Evolutionary conservation across 37 sponge, comb jelly and placozoan species (phyloP).

Genomic region (Theonella swinhoei): DNA sequence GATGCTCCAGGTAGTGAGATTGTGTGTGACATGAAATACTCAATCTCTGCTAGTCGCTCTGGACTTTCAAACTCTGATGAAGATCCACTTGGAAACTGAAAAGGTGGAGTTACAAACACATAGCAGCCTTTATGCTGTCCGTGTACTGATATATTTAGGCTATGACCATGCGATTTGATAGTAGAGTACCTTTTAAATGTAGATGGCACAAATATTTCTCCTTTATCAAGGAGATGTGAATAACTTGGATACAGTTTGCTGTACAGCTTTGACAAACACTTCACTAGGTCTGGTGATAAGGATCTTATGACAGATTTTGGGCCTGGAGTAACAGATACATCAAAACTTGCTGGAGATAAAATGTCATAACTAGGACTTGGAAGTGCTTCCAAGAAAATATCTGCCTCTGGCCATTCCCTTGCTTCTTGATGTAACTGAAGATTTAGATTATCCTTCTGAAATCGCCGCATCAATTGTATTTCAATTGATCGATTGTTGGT

Average conservation of each 20-base stretch:
- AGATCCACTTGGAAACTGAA: neutral
- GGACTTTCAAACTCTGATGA: neutral
- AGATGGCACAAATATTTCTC: neutral
- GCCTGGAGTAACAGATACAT: conserved; percentile 1
- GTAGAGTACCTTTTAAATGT: conserved; percentile 9
- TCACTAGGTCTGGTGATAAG: neutral
- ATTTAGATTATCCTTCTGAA: conserved; percentile 8
- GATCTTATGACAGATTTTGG: neutral
- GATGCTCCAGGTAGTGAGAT: neutral
- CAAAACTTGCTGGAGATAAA: neutral
- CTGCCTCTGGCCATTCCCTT: neutral
- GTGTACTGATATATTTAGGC: neutral
- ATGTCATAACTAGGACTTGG: neutral
- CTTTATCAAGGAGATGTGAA: neutral
- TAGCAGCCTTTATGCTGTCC: neutral
- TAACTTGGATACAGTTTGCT: conserved; percentile 3
- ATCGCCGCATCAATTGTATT: conserved; percentile 35
- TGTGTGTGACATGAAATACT: neutral
- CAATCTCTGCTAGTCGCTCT: neutral
- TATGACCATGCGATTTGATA: neutral
- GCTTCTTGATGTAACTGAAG: conserved; percentile 5
- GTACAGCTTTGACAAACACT: neutral
- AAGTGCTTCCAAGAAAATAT: neutral
- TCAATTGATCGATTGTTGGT: conserved; percentile 38
- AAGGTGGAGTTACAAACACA: neutral